Evolutionary conservation across 2,888 invertebrate genomes (phyloP).

Genomic region (Drosophila seclusa): DNA sequence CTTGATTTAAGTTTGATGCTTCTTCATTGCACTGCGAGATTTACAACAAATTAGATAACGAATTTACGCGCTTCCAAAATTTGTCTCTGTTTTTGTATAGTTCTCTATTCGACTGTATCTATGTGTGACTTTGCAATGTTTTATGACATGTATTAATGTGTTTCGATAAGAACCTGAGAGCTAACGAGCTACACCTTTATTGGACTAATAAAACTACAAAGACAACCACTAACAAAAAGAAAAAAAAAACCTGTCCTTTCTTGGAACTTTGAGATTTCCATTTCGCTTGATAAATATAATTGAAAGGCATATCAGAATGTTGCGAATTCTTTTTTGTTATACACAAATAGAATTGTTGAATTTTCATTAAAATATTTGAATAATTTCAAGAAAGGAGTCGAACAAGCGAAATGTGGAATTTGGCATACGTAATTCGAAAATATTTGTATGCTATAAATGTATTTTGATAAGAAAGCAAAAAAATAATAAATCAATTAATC

Average conservation of each 20-base stretch:
- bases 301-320: neutral
- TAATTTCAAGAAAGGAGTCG: neutral
- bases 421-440: neutral
- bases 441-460: neutral
- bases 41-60: constrained; percentile 67
- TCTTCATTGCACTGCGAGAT: constrained; percentile 77
- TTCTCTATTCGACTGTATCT: constrained; percentile 32
- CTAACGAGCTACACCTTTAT: constrained; percentile 20
- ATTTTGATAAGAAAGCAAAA: neutral
- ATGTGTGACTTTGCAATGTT: constrained; percentile 36
- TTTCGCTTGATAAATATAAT: neutral
- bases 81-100: neutral
- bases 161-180: constrained; percentile 38
- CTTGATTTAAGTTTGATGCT: constrained; percentile 62
- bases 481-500: neutral
- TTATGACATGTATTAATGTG: constrained; percentile 46
- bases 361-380: neutral
- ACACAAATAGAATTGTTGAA: neutral
- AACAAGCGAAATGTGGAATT: neutral
- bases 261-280: constrained; percentile 5
- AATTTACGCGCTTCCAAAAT: constrained; percentile 21
- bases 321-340: neutral
- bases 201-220: neutral
- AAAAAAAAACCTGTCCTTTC: neutral
- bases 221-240: neutral